Percentiles rank a stretch among this genome's conserved stretches.
Evolutionary conservation across 2,113 vertebrate species (phyloP).

Genomic region (Alligator sinensis): DNA sequence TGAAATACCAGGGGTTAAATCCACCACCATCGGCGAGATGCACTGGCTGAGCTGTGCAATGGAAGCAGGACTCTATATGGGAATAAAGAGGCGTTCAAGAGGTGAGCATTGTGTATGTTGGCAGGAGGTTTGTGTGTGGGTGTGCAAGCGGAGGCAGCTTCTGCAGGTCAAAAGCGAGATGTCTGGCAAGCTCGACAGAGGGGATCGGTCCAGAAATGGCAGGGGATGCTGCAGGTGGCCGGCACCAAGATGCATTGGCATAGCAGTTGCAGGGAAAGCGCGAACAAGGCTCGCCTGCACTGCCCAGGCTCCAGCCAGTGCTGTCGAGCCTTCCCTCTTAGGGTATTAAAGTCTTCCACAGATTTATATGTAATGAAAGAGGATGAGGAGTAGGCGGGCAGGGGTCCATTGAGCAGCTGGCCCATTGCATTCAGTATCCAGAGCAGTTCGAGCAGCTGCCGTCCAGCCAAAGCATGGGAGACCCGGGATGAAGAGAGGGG

Average conservation of each 20-base stretch:
- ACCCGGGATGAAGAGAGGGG: accelerated
- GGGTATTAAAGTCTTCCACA: not conserved
- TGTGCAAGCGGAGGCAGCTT: not conserved
- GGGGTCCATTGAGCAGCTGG: not conserved
- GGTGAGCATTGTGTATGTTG: not conserved
- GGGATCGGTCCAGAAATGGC: not conserved
- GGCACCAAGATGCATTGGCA: not conserved
- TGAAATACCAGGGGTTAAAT: not conserved
- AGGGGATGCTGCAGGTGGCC: not conserved
- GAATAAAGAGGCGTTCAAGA: not conserved
- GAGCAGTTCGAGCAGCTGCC: not conserved
- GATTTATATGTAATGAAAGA: not conserved
- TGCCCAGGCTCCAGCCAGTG: not conserved
- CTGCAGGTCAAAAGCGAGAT: not conserved
- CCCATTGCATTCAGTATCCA: not conserved
- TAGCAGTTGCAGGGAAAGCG: not conserved
- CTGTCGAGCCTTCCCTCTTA: not conserved
- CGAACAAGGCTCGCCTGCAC: not conserved
- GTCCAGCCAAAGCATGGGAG: not conserved
- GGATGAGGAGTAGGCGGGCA: not conserved
- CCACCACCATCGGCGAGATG: not conserved
- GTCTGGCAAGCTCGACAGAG: not conserved
- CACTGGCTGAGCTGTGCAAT: accelerated
- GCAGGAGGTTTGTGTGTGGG: not conserved
- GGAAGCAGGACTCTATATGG: not conserved